These are phyloP conservation scores for Rhyacophila evoluta DNA, from an alignment of 2,888 invertebrate species.

Conservation along the genomic window DNA sequence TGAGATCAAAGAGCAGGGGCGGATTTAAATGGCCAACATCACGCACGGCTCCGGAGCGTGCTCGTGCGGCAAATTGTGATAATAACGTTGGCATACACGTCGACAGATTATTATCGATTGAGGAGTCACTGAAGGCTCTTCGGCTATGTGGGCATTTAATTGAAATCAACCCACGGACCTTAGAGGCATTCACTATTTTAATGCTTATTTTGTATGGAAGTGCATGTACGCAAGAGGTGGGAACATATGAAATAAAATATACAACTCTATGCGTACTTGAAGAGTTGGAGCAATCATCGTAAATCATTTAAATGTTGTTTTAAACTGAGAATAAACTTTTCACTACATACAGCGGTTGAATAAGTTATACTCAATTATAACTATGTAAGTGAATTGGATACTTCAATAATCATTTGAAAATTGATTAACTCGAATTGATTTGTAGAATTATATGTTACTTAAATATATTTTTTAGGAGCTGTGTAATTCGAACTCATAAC, in stretches of 20 bases:
- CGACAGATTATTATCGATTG: slow-evolving; percentile 14
- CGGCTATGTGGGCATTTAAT: not conserved
- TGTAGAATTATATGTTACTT: too few relatives aligned
- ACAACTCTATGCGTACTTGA: not conserved
- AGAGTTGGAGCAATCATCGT: not conserved
- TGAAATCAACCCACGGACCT: not conserved
- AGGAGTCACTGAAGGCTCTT: slow-evolving; percentile 1
- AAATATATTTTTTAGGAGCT: too few relatives aligned
- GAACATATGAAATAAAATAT: not conserved
- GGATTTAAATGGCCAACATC: not conserved
- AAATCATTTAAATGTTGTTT: too few relatives aligned
- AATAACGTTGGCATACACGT: not conserved
- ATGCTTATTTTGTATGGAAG: not conserved
- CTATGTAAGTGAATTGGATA: too few relatives aligned
- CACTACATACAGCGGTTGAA: too few relatives aligned
- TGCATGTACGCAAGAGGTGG: too few relatives aligned
- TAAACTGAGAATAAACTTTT: too few relatives aligned
- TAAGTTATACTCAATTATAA: too few relatives aligned
- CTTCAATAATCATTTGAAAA: too few relatives aligned
- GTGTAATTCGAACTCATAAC: too few relatives aligned
- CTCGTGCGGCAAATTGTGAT: slow-evolving; percentile 8
- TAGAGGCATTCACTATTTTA: slow-evolving; percentile 3
- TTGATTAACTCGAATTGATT: too few relatives aligned
- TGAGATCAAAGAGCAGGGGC: not conserved
- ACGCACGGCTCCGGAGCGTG: not conserved